Base-by-base conservation (phyloP, 2,888 invertebrate species). In the Lingula anatina region DNA sequence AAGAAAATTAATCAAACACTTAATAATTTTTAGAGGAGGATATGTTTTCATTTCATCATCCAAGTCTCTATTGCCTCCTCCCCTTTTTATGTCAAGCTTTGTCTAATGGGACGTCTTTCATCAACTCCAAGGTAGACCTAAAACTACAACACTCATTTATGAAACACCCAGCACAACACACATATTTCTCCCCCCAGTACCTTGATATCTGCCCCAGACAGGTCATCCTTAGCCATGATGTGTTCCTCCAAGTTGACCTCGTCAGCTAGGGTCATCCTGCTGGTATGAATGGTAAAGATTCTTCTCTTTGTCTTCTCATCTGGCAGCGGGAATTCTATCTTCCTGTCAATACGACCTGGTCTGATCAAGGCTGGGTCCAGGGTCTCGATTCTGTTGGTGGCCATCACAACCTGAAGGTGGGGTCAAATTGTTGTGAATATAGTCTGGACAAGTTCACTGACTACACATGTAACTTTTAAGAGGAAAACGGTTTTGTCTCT, bases 141-240 rank as follows among this genome's bases (percentile, higher is more conserved):
- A n/a, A n/a, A n/a, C n/a, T n/a, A n/a, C n/a, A n/a, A n/a, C n/a
- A n/a, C n/a, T n/a, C n/a, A n/a, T n/a, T n/a, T n/a, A n/a, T n/a
- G n/a, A n/a, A n/a, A n/a, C n/a, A n/a, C n/a, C n/a, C n/a, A n/a
- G n/a, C n/a, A n/a, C n/a, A n/a, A n/a, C n/a, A n/a, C n/a, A n/a
- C n/a, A n/a, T n/a, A n/a, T n/a, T n/a, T 31, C 31, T 31, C 15
- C 9, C 15, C 31, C 7, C 28, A 47, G 18, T 51, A 79, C 79
- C 74, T 81, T 81, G 53, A 81, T 80, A 64, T 81, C 81, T 44
- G 81, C 81, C 21, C 99, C 99, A 46, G 96, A 97, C 18, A 99
- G 83, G 80, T 99, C 99, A 82, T 99, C 99, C 77, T 99, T 99
- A 3, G 97, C 92, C 91, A 96, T 94, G 57, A 99, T 95, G 46